Conservation (phyloP, 2,113 vertebrate genomes). For the Bubalus kerabau region DNA sequence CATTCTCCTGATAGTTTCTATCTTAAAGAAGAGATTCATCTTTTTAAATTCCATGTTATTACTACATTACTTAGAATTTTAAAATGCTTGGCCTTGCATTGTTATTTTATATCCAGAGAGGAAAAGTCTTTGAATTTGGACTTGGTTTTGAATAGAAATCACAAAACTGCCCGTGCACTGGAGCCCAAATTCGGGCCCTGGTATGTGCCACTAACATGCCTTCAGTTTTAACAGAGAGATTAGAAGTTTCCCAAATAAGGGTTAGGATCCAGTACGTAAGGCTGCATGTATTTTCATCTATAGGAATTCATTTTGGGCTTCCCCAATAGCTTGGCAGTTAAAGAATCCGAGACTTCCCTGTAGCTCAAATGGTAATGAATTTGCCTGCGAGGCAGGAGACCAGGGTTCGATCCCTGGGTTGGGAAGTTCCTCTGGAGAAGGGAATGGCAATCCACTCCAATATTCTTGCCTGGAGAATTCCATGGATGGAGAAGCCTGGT, state of each 20-base stretch:
- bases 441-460: no score
- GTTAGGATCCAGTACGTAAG: neutral
- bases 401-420: no score
- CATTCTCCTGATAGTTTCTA: neutral
- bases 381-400: no score
- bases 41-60: neutral
- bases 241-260: neutral
- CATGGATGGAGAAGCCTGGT: no score
- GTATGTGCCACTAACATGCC: neutral
- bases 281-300: neutral
- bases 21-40: neutral
- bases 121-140: constrained; percentile 11
- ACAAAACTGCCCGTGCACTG: neutral
- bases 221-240: neutral
- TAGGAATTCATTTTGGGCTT: neutral
- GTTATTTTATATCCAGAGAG: neutral
- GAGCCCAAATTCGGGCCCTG: neutral
- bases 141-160: neutral
- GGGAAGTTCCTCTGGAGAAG: no score
- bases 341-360: neutral
- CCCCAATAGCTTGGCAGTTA: neutral
- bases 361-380: no score
- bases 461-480: no score
- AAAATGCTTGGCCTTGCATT: neutral
- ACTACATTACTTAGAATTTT: neutral